These are phyloP conservation scores for Gymnoscopelus braueri DNA, from an alignment of 2,797 vertebrate genomes.

Conservation along the genomic window DNA sequence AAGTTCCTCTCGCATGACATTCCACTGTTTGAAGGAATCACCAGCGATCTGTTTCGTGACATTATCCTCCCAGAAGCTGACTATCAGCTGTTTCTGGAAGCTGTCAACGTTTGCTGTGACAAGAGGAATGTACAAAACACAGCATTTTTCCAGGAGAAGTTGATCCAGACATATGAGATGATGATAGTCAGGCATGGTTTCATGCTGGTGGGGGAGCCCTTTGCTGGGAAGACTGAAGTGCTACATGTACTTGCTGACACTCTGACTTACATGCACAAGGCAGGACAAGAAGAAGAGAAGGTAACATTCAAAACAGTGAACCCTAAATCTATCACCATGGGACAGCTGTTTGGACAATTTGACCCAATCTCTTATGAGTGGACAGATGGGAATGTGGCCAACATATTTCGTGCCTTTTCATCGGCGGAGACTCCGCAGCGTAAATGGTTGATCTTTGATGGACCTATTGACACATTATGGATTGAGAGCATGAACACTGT, in stretches of 20 bases:
- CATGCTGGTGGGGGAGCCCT: conserved; percentile 97
- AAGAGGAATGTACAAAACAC: conserved; percentile 88
- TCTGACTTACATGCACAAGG: conserved; percentile 90
- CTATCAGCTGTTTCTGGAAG: conserved; percentile 93
- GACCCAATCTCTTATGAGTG: conserved; percentile 97
- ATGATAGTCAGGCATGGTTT: conserved; percentile 99
- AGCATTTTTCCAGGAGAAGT: conserved; percentile 90
- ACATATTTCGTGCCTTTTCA: conserved; percentile 95
- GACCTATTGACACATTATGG: conserved; percentile 97
- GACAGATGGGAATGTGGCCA: conserved; percentile 95
- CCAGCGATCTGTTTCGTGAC: conserved; percentile 95
- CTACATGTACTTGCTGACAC: conserved; percentile 93
- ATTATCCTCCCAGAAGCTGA: conserved; percentile 90
- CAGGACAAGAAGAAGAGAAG: conserved; percentile 86
- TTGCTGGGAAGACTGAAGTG: conserved; percentile 95
- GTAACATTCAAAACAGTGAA: conserved; percentile 91
- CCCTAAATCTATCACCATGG: conserved; percentile 97
- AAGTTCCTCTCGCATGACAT: conserved; percentile 98
- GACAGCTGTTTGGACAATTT: conserved; percentile 98
- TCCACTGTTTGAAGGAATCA: conserved; percentile 95
- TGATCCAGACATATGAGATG: conserved; percentile 99
- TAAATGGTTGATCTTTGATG: conserved; percentile 98
- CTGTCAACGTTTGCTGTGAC: conserved; percentile 84
- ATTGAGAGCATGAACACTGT: conserved; percentile 99
- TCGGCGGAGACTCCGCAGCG: conserved; percentile 88